Evolutionary conservation across 2,113 vertebrate genomes (phyloP).

Genomic region (Calonectris borealis): DNA sequence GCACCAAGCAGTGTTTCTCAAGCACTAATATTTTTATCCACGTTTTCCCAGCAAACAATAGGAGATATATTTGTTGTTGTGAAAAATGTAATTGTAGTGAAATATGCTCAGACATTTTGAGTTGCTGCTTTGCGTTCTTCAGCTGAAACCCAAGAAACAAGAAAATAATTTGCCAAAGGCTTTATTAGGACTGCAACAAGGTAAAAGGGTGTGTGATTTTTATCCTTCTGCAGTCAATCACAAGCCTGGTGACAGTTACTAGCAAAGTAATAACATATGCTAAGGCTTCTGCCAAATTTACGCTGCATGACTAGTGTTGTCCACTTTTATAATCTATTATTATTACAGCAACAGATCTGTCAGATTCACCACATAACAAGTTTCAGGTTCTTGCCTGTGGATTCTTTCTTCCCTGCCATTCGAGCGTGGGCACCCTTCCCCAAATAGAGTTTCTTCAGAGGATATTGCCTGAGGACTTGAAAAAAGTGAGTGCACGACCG

Average conservation of each 20-base stretch:
- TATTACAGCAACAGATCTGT: neutral
- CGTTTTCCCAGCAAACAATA: neutral
- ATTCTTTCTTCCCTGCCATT: neutral
- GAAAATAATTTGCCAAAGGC: neutral
- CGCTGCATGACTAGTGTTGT: rapidly evolving
- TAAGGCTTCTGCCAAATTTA: neutral
- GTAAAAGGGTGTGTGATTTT: neutral
- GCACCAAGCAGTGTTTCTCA: neutral
- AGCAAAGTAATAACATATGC: neutral
- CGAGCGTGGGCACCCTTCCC: rapidly evolving
- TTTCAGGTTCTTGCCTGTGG: neutral
- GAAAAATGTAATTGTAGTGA: neutral
- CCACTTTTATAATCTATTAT: neutral
- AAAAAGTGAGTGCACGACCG: rapidly evolving
- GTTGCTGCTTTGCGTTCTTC: neutral
- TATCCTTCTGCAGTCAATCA: neutral
- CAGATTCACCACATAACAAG: neutral
- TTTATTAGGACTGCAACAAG: neutral
- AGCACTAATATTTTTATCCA: neutral
- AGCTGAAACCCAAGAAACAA: neutral
- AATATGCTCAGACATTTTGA: neutral
- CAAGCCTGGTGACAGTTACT: neutral
- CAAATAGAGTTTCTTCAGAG: neutral
- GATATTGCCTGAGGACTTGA: neutral
- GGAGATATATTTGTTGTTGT: neutral